A percentile compares a stretch with the other conserved stretches of the same genome.
Conservation (phyloP, 2,797 vertebrate genomes). For the Echiichthys vipera region DNA sequence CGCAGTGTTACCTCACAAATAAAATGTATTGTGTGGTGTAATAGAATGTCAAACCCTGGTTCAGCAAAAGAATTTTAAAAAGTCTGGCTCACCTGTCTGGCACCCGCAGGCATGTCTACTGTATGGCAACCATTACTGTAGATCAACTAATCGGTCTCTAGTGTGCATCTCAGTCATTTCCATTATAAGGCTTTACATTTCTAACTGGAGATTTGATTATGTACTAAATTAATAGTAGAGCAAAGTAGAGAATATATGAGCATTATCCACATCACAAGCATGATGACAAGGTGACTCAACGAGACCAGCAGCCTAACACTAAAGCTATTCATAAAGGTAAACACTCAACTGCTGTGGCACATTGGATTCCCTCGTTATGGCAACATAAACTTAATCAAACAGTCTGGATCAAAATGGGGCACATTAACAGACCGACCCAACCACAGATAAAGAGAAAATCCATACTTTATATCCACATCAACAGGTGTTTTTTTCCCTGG, state of each 20-base stretch:
- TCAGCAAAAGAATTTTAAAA: slow-evolving; percentile 30
- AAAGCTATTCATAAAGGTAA: slow-evolving; percentile 13
- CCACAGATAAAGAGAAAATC: neutral
- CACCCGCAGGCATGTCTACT: slow-evolving; percentile 53
- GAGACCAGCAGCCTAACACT: neutral
- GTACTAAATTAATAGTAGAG: neutral
- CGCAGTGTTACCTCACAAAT: slow-evolving; percentile 34
- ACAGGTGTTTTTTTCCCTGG: neutral
- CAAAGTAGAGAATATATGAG: neutral
- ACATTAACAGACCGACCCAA: neutral
- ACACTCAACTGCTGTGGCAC: neutral
- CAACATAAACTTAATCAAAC: slow-evolving; percentile 36
- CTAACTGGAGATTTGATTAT: neutral
- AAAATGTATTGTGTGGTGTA: slow-evolving; percentile 50
- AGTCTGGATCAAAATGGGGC: neutral
- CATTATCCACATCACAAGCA: neutral
- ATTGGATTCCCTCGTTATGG: slow-evolving; percentile 25
- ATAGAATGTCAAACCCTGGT: slow-evolving; percentile 50
- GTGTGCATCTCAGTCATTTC: neutral
- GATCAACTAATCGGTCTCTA: slow-evolving; percentile 12
- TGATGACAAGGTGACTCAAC: neutral
- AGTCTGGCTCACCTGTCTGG: slow-evolving; percentile 46
- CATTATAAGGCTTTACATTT: slow-evolving; percentile 22
- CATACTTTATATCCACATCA: neutral
- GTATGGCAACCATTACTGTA: slow-evolving; percentile 49